Evolutionary conservation across 2,888 invertebrate species (phyloP).

Genomic region (Drosophila melanosoma): DNA sequence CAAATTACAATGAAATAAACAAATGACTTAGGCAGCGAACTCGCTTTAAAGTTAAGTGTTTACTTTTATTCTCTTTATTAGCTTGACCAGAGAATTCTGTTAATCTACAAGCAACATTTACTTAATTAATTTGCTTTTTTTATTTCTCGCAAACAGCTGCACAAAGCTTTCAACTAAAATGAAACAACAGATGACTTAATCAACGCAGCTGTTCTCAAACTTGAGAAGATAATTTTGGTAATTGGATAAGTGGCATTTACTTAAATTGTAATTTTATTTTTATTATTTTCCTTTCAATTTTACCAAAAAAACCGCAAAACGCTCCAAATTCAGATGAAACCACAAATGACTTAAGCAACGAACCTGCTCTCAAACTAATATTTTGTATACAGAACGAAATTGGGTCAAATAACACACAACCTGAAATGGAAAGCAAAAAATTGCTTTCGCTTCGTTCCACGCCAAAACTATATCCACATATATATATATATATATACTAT

Average conservation of each 20-base stretch:
- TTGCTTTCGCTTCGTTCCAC: constrained; percentile 73
- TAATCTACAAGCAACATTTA: not conserved
- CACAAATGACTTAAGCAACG: constrained; percentile 50
- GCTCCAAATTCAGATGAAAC: constrained; percentile 29
- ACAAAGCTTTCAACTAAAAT: constrained; percentile 10
- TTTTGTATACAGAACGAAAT: constrained; percentile 47
- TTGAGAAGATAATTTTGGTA: not conserved
- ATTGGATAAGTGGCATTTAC: not conserved
- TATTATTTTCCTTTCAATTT: not conserved
- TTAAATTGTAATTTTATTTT: not conserved
- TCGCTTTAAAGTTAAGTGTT: not conserved
- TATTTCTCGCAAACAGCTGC: not conserved
- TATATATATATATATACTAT: constrained; percentile 4
- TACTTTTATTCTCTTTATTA: not conserved
- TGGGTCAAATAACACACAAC: constrained; percentile 57
- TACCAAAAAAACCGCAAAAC: not conserved
- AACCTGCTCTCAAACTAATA: constrained; percentile 40
- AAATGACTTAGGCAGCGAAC: not conserved
- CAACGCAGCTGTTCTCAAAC: not conserved
- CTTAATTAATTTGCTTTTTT: not conserved
- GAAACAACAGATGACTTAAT: constrained; percentile 46
- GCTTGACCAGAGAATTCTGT: not conserved
- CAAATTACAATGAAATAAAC: not conserved
- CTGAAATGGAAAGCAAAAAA: constrained; percentile 76
- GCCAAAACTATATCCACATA: constrained; percentile 34